These are phyloP conservation scores for Drosophila seguyi DNA, from an alignment of 1,140 invertebrate genomes.

Conservation along the genomic window DNA sequence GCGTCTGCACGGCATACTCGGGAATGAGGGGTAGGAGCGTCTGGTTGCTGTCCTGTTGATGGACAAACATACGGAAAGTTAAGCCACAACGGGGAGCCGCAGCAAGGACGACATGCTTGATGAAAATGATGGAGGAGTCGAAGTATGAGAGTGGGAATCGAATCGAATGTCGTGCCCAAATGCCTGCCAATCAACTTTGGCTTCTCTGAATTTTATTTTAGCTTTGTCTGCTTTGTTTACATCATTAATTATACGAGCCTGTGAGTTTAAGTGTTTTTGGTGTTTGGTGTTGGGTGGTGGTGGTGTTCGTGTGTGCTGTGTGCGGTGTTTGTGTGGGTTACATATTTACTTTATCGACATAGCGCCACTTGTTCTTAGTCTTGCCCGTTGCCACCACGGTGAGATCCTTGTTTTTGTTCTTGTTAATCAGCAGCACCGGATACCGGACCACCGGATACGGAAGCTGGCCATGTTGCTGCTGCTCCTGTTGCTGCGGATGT, in stretches of 20 bases:
- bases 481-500: conserved; percentile 28
- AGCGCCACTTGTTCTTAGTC: conserved; percentile 84
- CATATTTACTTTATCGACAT: conserved; percentile 85
- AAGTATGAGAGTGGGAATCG: conserved; percentile 27
- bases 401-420: conserved; percentile 84
- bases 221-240: conserved; percentile 44
- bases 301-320: conserved; percentile 16
- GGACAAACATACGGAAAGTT: conserved; percentile 34
- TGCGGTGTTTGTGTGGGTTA: conserved; percentile 47
- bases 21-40: conserved; percentile 78
- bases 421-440: conserved; percentile 82
- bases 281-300: conserved; percentile 38
- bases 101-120: conserved; percentile 1
- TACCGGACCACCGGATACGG: conserved; percentile 77
- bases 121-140: conserved; percentile 11
- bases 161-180: conserved; percentile 42
- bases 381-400: conserved; percentile 83
- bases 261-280: conserved; percentile 35
- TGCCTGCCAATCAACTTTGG: conserved; percentile 42
- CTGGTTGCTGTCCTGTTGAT: conserved; percentile 79
- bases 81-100: conserved; percentile 8
- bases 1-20: conserved; percentile 77
- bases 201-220: conserved; percentile 46
- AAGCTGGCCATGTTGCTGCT: conserved; percentile 29
- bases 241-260: conserved; percentile 61